Evolutionary conservation across 1,140 invertebrate species (phyloP).

Genomic region (Papilio xuthus): DNA sequence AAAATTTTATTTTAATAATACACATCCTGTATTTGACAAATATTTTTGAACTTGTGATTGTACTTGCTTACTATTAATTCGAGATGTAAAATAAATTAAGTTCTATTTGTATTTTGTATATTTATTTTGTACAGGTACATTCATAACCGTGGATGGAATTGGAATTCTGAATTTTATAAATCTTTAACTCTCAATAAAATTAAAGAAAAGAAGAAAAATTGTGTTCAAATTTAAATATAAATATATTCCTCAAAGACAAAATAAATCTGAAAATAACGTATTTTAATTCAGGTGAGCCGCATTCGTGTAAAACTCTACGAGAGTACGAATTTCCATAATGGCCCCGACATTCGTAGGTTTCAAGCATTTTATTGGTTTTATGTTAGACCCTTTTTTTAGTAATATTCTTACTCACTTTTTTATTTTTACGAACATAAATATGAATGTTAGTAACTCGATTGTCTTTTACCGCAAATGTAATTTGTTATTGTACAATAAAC

Average conservation of each 20-base stretch:
- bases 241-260: conserved; percentile 1
- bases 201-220: background rate
- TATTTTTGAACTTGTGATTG: too few relatives aligned
- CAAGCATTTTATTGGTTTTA: conserved; percentile 25
- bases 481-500: background rate
- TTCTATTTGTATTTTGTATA: too few relatives aligned
- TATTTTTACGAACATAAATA: conserved; percentile 10
- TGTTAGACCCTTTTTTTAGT: conserved; percentile 10
- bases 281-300: conserved; percentile 24
- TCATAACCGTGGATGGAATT: too few relatives aligned
- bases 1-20: too few relatives aligned
- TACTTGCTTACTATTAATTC: too few relatives aligned
- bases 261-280: conserved; percentile 24
- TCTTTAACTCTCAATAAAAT: background rate
- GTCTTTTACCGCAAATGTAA: background rate
- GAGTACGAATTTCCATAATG: conserved; percentile 22
- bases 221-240: background rate
- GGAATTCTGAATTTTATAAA: too few relatives aligned
- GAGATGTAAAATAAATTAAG: too few relatives aligned
- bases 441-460: background rate
- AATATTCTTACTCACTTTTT: conserved; percentile 19
- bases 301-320: conserved; percentile 14
- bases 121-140: too few relatives aligned
- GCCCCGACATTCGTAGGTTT: conserved; percentile 25
- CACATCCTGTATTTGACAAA: too few relatives aligned